Evolutionary conservation across 2,113 vertebrate genomes (phyloP).

Genomic region (Suncus etruscus): DNA sequence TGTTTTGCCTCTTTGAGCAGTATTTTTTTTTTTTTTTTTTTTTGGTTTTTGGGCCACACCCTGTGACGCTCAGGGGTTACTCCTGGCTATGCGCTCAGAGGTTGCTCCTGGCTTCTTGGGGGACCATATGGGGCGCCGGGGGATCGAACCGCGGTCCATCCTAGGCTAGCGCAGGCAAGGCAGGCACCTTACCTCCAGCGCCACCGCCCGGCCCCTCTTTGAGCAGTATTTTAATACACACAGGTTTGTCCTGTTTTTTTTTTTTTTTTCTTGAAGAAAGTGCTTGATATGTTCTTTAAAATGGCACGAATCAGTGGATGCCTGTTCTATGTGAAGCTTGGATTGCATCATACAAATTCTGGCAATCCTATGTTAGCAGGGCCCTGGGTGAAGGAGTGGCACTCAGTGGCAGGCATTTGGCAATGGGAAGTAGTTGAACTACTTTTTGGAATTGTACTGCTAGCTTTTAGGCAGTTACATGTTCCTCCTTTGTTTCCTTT

Average conservation of each 20-base stretch:
- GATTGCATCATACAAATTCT: constrained; percentile 46
- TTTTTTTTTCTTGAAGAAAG: not conserved
- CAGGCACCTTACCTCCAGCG: no score
- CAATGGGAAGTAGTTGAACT: constrained; percentile 82
- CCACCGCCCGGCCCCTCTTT: no score
- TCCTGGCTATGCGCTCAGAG: no score
- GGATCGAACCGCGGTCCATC: no score
- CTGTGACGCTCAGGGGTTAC: no score
- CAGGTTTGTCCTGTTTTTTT: constrained; percentile 22
- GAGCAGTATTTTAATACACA: not conserved
- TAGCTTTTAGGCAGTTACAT: constrained; percentile 61
- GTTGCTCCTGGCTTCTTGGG: no score
- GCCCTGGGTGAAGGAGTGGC: constrained; percentile 73
- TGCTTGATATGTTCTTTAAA: constrained; percentile 31
- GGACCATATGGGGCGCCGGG: no score
- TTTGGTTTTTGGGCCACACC: no score
- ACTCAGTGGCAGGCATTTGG: constrained; percentile 80
- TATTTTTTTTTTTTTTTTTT: constrained; percentile 19
- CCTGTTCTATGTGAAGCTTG: not conserved
- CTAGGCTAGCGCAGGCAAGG: no score
- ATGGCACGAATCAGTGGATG: not conserved
- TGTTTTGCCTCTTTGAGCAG: not conserved
- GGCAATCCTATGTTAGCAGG: not conserved
- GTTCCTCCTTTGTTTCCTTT: constrained; percentile 64
- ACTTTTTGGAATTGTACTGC: constrained; percentile 51